Conservation (phyloP, 2,113 vertebrate species). For the Equus przewalskii region DNA sequence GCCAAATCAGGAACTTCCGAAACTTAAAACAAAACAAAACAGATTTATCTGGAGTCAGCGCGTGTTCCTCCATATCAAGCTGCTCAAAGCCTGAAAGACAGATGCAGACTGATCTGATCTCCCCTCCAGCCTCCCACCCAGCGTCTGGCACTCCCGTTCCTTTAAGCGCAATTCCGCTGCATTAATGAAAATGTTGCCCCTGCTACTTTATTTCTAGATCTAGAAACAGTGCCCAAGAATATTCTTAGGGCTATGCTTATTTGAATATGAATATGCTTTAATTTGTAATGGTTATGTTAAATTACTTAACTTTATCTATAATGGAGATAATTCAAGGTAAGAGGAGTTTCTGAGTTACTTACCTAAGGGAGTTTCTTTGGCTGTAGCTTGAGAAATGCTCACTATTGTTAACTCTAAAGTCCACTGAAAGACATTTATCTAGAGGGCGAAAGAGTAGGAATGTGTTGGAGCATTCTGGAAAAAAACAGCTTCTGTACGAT, state of each 20-base stretch:
- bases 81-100: conserved; percentile 57
- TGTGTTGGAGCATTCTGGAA: neutral
- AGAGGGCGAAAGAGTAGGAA: neutral
- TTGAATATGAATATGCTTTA: conserved; percentile 44
- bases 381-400: neutral
- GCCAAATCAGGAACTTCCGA: conserved; percentile 49
- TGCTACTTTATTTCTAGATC: conserved; percentile 49
- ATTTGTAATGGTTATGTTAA: neutral
- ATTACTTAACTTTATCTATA: neutral
- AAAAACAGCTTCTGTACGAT: neutral
- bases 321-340: neutral
- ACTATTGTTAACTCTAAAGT: neutral
- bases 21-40: conserved; percentile 55
- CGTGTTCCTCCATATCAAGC: neutral
- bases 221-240: conserved; percentile 13
- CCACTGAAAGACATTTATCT: neutral
- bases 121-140: conserved; percentile 59
- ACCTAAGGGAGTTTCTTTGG: neutral
- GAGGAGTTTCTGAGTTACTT: neutral
- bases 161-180: neutral
- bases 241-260: conserved; percentile 39
- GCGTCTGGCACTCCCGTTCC: conserved; percentile 55
- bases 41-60: conserved; percentile 25
- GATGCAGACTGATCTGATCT: conserved; percentile 12
- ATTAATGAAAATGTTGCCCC: conserved; percentile 51